A percentile compares a stretch with the other conserved stretches of the same genome.
Evolutionary conservation across 2,113 vertebrate genomes (phyloP).

Genomic region (Ginglymostoma cirratum): DNA sequence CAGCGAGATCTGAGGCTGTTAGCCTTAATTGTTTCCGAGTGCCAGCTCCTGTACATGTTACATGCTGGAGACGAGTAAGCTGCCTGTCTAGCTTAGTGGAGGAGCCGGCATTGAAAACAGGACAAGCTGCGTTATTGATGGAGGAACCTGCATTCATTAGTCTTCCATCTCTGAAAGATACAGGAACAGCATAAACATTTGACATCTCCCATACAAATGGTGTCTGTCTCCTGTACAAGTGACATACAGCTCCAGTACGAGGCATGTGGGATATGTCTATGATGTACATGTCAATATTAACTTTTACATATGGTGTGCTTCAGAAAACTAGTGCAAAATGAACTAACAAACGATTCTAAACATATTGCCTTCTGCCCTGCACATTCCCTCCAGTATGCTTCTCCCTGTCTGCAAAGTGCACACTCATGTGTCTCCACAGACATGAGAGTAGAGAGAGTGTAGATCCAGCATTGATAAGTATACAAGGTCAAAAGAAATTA

Average conservation of each 20-base stretch:
- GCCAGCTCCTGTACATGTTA: not conserved
- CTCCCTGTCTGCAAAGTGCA: not conserved
- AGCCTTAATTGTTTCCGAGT: slow-evolving; percentile 28
- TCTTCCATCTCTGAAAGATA: slow-evolving; percentile 36
- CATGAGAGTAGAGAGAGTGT: not conserved
- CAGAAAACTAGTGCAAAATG: not conserved
- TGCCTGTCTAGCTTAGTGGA: not conserved
- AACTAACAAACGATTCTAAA: not conserved
- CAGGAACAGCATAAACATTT: not conserved
- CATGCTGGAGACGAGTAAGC: slow-evolving; percentile 21
- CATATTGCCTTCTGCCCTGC: not conserved
- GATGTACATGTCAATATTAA: slow-evolving; percentile 21
- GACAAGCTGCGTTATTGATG: slow-evolving; percentile 32
- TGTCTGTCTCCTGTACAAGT: slow-evolving; percentile 29
- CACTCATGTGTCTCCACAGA: not conserved
- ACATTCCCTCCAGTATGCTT: no score
- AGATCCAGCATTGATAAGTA: not conserved
- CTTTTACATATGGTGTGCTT: not conserved
- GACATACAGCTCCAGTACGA: not conserved
- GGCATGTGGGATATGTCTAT: slow-evolving; percentile 20
- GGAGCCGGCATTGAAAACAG: not conserved
- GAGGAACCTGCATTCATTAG: slow-evolving; percentile 17
- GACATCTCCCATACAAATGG: slow-evolving; percentile 13
- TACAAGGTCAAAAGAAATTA: not conserved
- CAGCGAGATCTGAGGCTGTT: not conserved